Evolutionary conservation across 30 jellyfish, hydroid and myxozoan genomes (phyloP).

Genomic region (Sanderia malayensis): DNA sequence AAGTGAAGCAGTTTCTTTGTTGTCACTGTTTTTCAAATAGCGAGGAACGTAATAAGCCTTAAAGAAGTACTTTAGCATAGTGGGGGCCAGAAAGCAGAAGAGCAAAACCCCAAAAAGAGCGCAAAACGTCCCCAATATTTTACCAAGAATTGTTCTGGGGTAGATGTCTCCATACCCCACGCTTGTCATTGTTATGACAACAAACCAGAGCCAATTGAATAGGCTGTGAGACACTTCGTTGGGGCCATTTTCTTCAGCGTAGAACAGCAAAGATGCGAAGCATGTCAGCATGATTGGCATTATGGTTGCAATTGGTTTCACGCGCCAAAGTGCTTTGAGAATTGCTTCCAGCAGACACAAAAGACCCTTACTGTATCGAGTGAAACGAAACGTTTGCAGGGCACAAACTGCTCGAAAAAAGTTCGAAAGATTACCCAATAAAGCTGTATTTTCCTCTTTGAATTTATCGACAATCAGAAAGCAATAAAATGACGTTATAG

Average conservation of each 20-base stretch:
- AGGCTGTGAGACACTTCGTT: constrained; percentile 20
- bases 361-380: constrained; percentile 60
- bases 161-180: constrained; percentile 90
- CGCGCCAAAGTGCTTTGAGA: constrained; percentile 31
- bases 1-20: neutral
- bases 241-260: constrained; percentile 32
- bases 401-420: constrained; percentile 42
- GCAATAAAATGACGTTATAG: constrained; percentile 36
- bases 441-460: neutral
- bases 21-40: neutral
- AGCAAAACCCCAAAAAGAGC: constrained; percentile 62
- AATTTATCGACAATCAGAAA: neutral
- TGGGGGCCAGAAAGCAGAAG: constrained; percentile 78
- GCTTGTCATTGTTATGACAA: constrained; percentile 73
- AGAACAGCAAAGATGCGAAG: constrained; percentile 56
- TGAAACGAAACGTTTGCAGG: constrained; percentile 62
- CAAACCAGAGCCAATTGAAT: constrained; percentile 75
- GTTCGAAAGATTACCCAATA: neutral
- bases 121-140: constrained; percentile 59
- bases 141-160: constrained; percentile 72
- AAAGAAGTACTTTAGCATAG: constrained; percentile 60
- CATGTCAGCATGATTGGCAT: constrained; percentile 42
- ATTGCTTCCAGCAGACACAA: constrained; percentile 50
- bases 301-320: constrained; percentile 20
- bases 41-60: constrained; percentile 37